Conservation (phyloP, 2,113 vertebrate genomes). For the Mastomys natalensis region DNA sequence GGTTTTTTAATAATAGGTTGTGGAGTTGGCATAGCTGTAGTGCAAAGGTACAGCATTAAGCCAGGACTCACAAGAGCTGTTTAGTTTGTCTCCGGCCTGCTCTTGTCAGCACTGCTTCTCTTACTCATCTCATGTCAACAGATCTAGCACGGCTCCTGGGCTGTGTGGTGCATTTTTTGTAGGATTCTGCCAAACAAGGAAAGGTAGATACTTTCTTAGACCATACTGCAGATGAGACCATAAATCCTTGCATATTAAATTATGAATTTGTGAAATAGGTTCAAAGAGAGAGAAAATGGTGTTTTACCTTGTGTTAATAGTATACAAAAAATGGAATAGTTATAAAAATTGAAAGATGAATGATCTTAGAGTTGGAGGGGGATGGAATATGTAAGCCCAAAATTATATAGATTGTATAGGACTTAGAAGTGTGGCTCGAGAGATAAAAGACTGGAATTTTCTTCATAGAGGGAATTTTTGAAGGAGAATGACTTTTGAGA, state of each 20-base stretch:
- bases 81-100: neutral
- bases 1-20: neutral
- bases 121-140: neutral
- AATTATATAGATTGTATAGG: neutral
- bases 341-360: neutral
- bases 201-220: conserved; percentile 37
- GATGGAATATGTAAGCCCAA: neutral
- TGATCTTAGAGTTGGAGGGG: neutral
- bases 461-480: neutral
- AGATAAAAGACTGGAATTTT: neutral
- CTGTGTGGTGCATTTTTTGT: neutral
- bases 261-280: conserved; percentile 40
- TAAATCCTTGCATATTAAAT: conserved; percentile 18
- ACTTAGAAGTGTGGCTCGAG: neutral
- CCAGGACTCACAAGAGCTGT: conserved; percentile 2
- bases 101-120: neutral
- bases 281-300: conserved; percentile 4
- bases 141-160: neutral
- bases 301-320: neutral
- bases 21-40: neutral
- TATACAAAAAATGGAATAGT: conserved; percentile 15
- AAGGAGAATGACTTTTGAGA: neutral
- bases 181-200: conserved; percentile 13
- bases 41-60: neutral
- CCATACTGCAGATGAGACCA: conserved; percentile 7